Evolutionary conservation across 1,140 invertebrate genomes (phyloP).

Genomic region (Eumeta japonica): DNA sequence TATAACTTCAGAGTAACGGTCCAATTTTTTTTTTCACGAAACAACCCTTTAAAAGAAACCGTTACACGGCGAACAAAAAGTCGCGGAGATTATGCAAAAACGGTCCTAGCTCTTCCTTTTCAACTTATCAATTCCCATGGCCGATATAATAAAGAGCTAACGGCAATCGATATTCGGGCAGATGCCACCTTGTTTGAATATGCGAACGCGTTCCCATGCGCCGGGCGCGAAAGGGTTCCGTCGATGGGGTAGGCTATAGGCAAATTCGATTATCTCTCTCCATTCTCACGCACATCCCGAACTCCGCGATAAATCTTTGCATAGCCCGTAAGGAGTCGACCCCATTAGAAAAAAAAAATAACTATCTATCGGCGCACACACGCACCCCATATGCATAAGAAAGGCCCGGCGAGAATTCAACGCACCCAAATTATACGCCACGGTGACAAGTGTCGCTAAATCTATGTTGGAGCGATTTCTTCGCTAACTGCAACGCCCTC

Average conservation of each 20-base stretch:
- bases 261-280: constrained; percentile 55
- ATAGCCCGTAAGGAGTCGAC: constrained; percentile 49
- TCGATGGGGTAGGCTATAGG: constrained; percentile 47
- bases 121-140: constrained; percentile 51
- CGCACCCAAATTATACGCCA: constrained; percentile 52
- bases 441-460: constrained; percentile 44
- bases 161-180: constrained; percentile 52
- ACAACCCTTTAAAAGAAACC: constrained; percentile 41
- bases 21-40: constrained; percentile 32
- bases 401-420: constrained; percentile 20
- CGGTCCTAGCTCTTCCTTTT: constrained; percentile 41
- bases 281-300: constrained; percentile 52
- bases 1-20: constrained; percentile 30
- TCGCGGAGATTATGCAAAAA: constrained; percentile 52
- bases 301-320: constrained; percentile 52
- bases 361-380: constrained; percentile 47
- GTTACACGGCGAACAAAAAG: constrained; percentile 39
- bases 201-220: constrained; percentile 49
- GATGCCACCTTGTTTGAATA: constrained; percentile 59
- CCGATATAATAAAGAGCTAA: constrained; percentile 32
- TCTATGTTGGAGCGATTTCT: constrained; percentile 25
- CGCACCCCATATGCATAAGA: constrained; percentile 45
- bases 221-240: constrained; percentile 27
- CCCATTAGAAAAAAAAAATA: constrained; percentile 50
- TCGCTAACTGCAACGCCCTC: constrained; percentile 8